Percentiles rank a stretch among this genome's conserved stretches.
Conservation (phyloP, 2,888 invertebrate genomes). For the Heliconius ismenius region DNA sequence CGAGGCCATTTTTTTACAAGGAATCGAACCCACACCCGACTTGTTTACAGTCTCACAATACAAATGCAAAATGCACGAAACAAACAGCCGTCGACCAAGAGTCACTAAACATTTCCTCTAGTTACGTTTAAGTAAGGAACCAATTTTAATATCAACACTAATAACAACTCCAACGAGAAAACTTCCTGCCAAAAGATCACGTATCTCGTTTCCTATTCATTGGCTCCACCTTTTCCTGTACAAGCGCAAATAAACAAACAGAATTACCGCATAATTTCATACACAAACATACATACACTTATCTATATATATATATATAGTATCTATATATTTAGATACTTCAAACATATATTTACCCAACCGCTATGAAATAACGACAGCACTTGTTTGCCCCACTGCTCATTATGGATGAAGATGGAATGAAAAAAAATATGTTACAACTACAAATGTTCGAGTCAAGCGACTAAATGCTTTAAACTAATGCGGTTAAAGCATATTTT, state of each 20-base stretch:
- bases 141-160: neutral
- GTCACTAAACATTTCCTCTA: no score
- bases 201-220: neutral
- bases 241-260: constrained; percentile 1
- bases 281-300: neutral
- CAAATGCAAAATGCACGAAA: no score
- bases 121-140: no score
- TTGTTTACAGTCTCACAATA: no score
- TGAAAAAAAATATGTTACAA: constrained; percentile 33
- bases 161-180: neutral
- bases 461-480: neutral
- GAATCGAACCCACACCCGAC: no score
- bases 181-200: neutral
- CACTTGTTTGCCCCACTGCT: constrained; percentile 34
- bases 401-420: constrained; percentile 37
- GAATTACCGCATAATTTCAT: constrained; percentile 19
- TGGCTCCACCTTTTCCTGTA: neutral
- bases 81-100: no score
- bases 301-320: neutral
- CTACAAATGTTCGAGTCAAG: constrained; percentile 11
- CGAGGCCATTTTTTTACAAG: no score
- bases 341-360: constrained; percentile 34
- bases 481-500: neutral
- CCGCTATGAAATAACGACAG: constrained; percentile 32
- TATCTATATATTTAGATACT: constrained; percentile 30